phyloP scores from a whole-genome alignment of 1,140 invertebrate genomes.

The Dreissena polymorpha region DNA sequence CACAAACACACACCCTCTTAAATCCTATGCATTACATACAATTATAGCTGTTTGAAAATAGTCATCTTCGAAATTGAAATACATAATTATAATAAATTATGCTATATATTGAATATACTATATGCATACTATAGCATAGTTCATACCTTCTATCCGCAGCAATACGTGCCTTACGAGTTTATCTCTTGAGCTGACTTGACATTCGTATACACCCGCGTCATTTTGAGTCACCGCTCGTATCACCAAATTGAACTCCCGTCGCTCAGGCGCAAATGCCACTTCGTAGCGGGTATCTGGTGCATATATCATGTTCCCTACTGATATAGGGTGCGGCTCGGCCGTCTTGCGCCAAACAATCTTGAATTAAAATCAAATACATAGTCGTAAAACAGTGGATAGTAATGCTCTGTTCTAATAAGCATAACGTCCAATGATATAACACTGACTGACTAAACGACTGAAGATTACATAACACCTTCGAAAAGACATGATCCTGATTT shows the following conservation, averaged over 20 bases:
- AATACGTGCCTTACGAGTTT: constrained; percentile 64
- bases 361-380: no score
- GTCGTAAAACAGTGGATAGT: not conserved
- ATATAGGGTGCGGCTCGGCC: constrained; percentile 57
- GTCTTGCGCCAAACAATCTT: constrained; percentile 61
- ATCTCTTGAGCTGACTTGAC: constrained; percentile 89
- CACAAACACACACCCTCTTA: not conserved
- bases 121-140: no score
- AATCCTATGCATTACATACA: not conserved
- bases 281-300: constrained; percentile 51
- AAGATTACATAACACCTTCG: no score
- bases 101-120: not conserved
- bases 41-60: not conserved
- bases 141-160: constrained; percentile 61
- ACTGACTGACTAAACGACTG: not conserved
- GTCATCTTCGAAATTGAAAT: not conserved
- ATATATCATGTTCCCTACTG: constrained; percentile 48
- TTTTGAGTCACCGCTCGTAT: constrained; percentile 92
- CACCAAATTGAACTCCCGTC: constrained; percentile 93
- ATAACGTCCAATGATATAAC: no score
- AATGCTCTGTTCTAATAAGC: not conserved
- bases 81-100: not conserved
- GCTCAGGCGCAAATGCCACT: constrained; percentile 86
- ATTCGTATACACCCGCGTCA: constrained; percentile 94
- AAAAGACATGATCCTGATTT: no score